A percentile compares a stretch with the other conserved stretches of the same genome.
Conservation (phyloP, 1,140 invertebrate genomes). For the Zaprionus camerounensis region DNA sequence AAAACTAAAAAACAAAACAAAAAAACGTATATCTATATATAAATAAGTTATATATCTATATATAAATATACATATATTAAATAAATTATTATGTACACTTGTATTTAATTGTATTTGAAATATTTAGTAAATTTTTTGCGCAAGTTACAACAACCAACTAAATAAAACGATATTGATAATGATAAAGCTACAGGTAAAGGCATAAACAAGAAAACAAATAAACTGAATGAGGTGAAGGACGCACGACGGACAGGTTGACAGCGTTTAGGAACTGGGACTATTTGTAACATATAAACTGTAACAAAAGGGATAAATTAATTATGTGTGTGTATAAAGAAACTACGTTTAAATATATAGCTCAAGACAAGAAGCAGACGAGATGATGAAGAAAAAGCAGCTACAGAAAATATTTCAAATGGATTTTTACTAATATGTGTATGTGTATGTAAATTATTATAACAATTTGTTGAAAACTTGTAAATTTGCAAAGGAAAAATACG, state of each 20-base stretch:
- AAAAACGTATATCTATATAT: conserved; percentile 74
- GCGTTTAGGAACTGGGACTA: conserved; percentile 70
- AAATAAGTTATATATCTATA: conserved; percentile 72
- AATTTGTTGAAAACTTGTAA: conserved; percentile 81
- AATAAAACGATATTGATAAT: conserved; percentile 49
- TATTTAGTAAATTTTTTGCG: conserved; percentile 84
- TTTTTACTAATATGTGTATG: conserved; percentile 55
- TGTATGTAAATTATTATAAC: conserved; percentile 54
- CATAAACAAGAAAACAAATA: conserved; percentile 32
- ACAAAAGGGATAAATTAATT: conserved; percentile 72
- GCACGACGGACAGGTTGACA: conserved; percentile 58
- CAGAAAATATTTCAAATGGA: conserved; percentile 37
- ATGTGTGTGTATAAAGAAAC: conserved; percentile 68
- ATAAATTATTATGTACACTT: conserved; percentile 81
- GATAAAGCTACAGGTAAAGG: conserved; percentile 13
- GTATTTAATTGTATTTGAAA: conserved; percentile 83
- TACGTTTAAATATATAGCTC: conserved; percentile 55
- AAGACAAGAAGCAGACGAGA: conserved; percentile 56
- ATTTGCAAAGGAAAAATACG: conserved; percentile 84
- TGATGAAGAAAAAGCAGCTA: conserved; percentile 45
- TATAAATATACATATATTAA: conserved; percentile 79
- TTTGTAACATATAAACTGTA: conserved; percentile 58
- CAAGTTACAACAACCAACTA: conserved; percentile 64
- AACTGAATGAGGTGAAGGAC: conserved; percentile 9
- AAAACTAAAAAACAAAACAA: conserved; percentile 20